phyloP scores from a whole-genome alignment of 2,888 invertebrate genomes.

The Catocala fraxini region DNA sequence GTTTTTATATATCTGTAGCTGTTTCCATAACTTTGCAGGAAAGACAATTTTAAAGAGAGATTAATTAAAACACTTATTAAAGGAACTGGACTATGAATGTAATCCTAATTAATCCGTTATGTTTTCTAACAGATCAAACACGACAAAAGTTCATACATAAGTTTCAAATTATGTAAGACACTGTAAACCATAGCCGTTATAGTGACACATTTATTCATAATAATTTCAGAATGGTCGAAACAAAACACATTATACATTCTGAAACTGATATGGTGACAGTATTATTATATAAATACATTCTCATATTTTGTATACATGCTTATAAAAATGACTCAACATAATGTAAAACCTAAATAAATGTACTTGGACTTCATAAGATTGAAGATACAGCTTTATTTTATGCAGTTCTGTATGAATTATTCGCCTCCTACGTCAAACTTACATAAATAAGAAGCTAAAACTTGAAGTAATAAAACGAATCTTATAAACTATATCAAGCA shows the following conservation, averaged over 20 bases:
- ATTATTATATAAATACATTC: no score
- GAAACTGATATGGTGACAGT: conserved; percentile 3
- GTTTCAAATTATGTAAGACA: no score
- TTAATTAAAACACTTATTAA: conserved; percentile 10
- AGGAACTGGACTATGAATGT: neutral
- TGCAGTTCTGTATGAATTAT: neutral
- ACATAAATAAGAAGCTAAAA: no score
- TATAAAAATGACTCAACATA: conserved; percentile 6
- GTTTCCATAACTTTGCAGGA: conserved; percentile 25
- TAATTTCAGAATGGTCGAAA: conserved; percentile 27
- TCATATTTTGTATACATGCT: no score
- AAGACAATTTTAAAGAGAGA: conserved; percentile 7
- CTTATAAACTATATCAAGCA: no score
- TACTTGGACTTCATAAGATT: no score
- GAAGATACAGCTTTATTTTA: no score
- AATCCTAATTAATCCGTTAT: neutral
- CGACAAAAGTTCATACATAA: no score
- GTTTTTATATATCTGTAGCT: conserved; percentile 24
- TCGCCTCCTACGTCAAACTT: neutral
- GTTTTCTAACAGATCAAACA: no score
- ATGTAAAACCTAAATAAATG: neutral
- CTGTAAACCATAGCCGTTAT: conserved; percentile 15
- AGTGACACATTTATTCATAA: conserved; percentile 21
- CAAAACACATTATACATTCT: conserved; percentile 29
- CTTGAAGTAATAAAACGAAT: no score